Evolutionary conservation across 2,888 invertebrate genomes (phyloP).

Genomic region (Tupiocoris notatus): DNA sequence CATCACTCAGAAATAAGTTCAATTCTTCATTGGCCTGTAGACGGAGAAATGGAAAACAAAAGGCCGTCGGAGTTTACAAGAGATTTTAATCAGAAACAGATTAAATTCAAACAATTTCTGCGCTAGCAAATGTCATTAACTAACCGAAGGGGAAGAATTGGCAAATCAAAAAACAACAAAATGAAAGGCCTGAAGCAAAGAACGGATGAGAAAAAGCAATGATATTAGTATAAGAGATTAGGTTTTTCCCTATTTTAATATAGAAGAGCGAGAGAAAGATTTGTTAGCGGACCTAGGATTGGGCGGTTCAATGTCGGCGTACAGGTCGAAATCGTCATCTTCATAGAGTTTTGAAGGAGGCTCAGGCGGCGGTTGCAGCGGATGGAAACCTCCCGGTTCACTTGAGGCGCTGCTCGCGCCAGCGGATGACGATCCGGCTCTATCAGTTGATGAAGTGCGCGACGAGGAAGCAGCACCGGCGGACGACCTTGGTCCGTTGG

Average conservation of each 20-base stretch:
- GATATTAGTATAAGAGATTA: background rate
- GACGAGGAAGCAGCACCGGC: background rate
- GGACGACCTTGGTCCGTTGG: background rate
- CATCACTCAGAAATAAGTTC: too few species aligned
- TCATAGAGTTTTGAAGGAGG: constrained; percentile 49
- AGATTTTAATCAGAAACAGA: background rate
- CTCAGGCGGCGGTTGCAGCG: constrained; percentile 50
- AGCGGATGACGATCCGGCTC: background rate
- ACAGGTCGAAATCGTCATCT: constrained; percentile 47
- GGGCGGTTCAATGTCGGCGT: constrained; percentile 46
- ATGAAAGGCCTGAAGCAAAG: background rate
- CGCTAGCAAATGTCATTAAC: background rate
- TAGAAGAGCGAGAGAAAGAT: background rate
- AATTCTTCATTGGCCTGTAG: too few species aligned
- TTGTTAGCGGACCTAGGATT: constrained; percentile 25
- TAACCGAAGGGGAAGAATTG: background rate
- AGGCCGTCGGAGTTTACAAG: background rate
- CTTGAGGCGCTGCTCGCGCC: background rate
- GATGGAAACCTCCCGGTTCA: constrained; percentile 37
- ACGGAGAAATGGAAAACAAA: background rate
- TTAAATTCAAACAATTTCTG: background rate
- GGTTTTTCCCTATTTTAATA: too few species aligned
- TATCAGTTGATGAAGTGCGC: background rate
- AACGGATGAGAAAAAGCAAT: background rate
- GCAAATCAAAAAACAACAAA: too few species aligned